Evolutionary conservation across 2,888 invertebrate genomes (phyloP), one percentile per base, ranked within the genome.

Genomic region (Andrena praecox): DNA sequence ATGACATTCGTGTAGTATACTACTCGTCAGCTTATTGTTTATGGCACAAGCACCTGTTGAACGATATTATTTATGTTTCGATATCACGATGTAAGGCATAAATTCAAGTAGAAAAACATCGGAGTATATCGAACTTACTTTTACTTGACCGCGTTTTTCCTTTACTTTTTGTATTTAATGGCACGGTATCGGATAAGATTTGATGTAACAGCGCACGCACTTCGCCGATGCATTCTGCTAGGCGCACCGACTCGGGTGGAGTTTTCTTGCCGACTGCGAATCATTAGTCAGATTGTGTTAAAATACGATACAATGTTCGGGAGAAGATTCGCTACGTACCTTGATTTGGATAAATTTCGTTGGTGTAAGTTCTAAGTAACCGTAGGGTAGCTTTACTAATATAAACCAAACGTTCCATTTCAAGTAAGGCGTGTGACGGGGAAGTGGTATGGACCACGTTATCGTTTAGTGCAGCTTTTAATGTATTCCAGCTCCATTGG

Each of bases 401-500:
- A 92, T 98, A 99, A 64, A 98, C 98, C 59, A 98, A 95, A 90
- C 97, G 95, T 92, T 98, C 97, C 87, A 98, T 95, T 89, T 98
- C 97, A 77, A 95, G 92, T 94, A 95, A 90, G 2, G 95, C 94
- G 6, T 93, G 91, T 56, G 91, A 89, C 89, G 95, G 93, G 91
- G 96, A 93, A 92, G 95, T 84, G 92, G 94, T 93, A 93, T 90
- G 94, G 8, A 93, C 91, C 56, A 94, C 92, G 1, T 94, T 93
- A 85, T 97, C 97, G n/a, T 95, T 94, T 59, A 97, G 94, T 70
- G 96, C 96, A 42, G 96, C 95, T 93, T 97, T 98, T 89, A 98
- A 97, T 0, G 97, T 97, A 79, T 96, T 96, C 99, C 99, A 99
- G 77, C 98, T 97, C 98, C 98, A 99, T 89, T 97, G 97, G n/a